phyloP scores from a whole-genome alignment of 92 coral and sea anemone species.

The Chrysogorgia sp. region DNA sequence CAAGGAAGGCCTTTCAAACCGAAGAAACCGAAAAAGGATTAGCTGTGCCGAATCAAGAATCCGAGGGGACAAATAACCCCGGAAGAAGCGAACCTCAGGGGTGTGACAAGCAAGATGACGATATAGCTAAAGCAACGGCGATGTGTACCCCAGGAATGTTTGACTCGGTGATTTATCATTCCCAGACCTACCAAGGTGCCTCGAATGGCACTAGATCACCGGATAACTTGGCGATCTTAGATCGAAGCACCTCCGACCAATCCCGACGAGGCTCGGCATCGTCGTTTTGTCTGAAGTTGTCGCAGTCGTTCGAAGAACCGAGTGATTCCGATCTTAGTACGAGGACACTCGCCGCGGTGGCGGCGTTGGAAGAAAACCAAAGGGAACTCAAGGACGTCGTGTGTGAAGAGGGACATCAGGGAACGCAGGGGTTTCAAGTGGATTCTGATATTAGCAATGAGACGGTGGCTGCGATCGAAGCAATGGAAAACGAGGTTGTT shows the following conservation, averaged over 20 bases:
- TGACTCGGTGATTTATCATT: conserved; percentile 15
- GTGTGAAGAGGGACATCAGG: not conserved
- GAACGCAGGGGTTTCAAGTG: conserved; percentile 57
- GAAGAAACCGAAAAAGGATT: not conserved
- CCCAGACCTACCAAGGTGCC: not conserved
- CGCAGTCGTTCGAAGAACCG: conserved; percentile 19
- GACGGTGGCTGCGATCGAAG: conserved; percentile 65
- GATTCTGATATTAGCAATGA: conserved; percentile 67
- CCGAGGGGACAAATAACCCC: not conserved
- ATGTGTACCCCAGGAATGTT: conserved; percentile 34
- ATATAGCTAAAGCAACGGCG: not conserved
- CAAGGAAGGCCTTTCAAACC: not conserved
- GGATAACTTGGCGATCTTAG: not conserved
- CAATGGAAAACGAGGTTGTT: conserved; percentile 58
- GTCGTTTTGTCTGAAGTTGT: conserved; percentile 26
- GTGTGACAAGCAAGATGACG: not conserved
- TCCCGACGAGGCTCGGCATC: conserved; percentile 15
- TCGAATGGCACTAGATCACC: not conserved
- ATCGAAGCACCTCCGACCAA: conserved; percentile 15
- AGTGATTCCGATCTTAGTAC: conserved; percentile 37
- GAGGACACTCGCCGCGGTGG: conserved; percentile 33
- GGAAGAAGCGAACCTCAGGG: not conserved
- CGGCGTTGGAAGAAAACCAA: conserved; percentile 34
- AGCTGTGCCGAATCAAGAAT: not conserved
- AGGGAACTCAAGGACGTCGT: not conserved